Evolutionary conservation across 2,888 invertebrate species (phyloP), one percentile per base, ranked within the genome.

Genomic region (Latrodectus hesperus): DNA sequence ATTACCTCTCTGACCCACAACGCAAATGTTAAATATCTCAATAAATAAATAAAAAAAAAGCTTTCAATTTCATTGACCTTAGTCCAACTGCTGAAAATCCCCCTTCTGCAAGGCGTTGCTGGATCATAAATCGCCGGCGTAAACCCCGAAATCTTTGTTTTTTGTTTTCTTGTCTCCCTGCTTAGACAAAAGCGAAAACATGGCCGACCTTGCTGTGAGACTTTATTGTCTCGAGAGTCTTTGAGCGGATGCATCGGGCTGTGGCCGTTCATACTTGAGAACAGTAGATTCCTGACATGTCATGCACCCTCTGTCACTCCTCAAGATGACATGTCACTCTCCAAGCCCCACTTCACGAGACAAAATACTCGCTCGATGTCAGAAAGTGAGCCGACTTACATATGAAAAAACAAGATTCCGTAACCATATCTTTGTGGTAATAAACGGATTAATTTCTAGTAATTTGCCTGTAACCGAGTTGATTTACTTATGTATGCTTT

Each of bases 21-120:
- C 53, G 53, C 68, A 74, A 67, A 52, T 67, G 68, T 67, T 49
- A 17, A 74, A 73, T 60, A 81, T n/a, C 38, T 81, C 64, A 11
- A 67, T 12, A 52, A 67, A 76, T 51, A 71, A 55, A 55, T 17
- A 67, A 82, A 74, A 67, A 82, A 74, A 52, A 71, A 80, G 72
- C 12, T 76, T 73, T 84, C 84, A 68, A 85, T 85, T 85, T 85
- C 84, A 85, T 72, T 79, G 79, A 85, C 84, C 84, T 84, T 70
- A 75, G 65, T 55, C 38, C 65, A 49, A 55, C 64, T 75, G 82
- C 78, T 73, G 67, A 73, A 74, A 84, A 73, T 64, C 74, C 74
- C 55, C 51, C 51, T 38, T 38, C 38, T 38, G 6, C 49, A 17
- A 77, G 77, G 73, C 53, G 71, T 77, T 70, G 77, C 83, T 83